Evolutionary conservation across 2,888 invertebrate genomes (phyloP).

Genomic region (Urechis unicinctus): DNA sequence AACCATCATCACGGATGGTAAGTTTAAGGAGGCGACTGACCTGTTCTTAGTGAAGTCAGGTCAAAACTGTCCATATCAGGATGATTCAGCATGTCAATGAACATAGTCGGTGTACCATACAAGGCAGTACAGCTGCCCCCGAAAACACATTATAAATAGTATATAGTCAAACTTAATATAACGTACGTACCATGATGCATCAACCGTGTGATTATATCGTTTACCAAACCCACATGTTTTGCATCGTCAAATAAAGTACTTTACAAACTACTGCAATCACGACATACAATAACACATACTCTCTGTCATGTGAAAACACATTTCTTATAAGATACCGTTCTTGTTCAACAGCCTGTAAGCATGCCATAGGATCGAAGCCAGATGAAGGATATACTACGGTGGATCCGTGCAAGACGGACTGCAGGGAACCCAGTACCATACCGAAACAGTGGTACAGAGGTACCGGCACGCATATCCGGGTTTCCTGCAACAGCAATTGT

Average conservation of each 20-base stretch:
- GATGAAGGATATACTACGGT: conserved; percentile 51
- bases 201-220: too few species aligned
- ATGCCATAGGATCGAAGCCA: conserved; percentile 57
- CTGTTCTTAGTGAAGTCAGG: conserved; percentile 35
- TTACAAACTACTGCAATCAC: too few species aligned
- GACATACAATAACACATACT: too few species aligned
- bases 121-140: conserved; percentile 62
- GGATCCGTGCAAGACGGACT: conserved; percentile 56
- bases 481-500: conserved; percentile 23
- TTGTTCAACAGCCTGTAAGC: conserved; percentile 60
- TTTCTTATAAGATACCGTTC: too few species aligned
- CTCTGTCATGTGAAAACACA: too few species aligned
- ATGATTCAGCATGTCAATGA: conserved; percentile 64
- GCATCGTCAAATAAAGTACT: too few species aligned
- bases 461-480: conserved; percentile 57
- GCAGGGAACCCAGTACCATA: conserved; percentile 60
- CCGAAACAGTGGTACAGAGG: conserved; percentile 82
- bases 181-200: too few species aligned
- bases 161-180: too few species aligned
- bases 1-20: too few species aligned
- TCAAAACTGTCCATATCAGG: conserved; percentile 49
- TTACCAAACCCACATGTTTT: too few species aligned
- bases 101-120: conserved; percentile 82
- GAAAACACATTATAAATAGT: too few species aligned
- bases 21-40: conserved; percentile 10